These are phyloP conservation scores for Dione vanillae DNA, from an alignment of 2,888 invertebrate species.

Conservation along the genomic window DNA sequence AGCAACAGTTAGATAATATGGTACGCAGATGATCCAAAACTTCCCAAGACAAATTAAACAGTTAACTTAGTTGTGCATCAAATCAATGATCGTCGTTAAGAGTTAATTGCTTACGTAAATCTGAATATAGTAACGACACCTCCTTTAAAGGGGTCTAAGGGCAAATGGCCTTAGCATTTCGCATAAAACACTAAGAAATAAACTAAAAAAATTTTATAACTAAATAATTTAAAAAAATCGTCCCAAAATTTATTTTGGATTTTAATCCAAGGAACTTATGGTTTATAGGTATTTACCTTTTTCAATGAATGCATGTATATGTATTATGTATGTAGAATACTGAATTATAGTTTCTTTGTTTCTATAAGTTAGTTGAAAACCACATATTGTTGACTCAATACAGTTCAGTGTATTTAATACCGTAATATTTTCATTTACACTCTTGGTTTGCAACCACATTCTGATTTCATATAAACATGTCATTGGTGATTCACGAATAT, in stretches of 20 bases:
- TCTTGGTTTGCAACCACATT: constrained; percentile 4
- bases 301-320: too few species aligned
- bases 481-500: not conserved
- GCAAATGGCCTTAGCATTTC: not conserved
- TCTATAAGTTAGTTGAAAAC: not conserved
- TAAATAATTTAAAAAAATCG: too few species aligned
- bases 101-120: constrained; percentile 2
- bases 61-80: not conserved
- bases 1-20: not conserved
- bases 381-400: constrained; percentile 8
- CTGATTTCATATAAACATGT: constrained; percentile 16
- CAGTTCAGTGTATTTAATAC: not conserved
- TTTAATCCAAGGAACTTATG: too few species aligned
- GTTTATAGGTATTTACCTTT: not conserved
- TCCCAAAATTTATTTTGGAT: too few species aligned
- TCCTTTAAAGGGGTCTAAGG: not conserved
- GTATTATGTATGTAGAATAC: not conserved
- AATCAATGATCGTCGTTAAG: not conserved
- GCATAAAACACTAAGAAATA: too few species aligned
- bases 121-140: not conserved
- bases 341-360: not conserved
- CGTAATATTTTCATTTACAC: not conserved
- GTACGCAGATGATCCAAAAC: not conserved
- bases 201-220: too few species aligned
- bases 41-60: not conserved